Conservation (phyloP, 2,888 invertebrate species). For the Cephus pulcher region DNA sequence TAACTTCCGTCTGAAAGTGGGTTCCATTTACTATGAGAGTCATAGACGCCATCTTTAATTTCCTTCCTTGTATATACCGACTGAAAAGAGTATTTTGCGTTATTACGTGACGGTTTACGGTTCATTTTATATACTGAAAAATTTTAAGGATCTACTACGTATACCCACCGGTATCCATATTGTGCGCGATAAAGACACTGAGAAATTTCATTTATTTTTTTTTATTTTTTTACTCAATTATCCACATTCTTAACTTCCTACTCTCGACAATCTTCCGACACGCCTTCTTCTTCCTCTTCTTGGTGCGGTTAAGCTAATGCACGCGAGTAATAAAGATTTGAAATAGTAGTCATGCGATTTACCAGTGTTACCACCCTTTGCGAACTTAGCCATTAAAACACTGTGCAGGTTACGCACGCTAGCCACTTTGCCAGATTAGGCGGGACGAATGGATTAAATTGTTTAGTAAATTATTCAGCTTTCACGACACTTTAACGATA, state of each 20-base stretch:
- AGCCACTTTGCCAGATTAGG: neutral
- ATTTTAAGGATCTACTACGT: neutral
- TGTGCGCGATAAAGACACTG: neutral
- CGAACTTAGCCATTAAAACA: neutral
- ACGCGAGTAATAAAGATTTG: neutral
- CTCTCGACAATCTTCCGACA: neutral
- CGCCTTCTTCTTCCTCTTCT: neutral
- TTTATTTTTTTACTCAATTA: neutral
- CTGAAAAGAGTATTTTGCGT: neutral
- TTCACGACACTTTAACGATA: neutral
- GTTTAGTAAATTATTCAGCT: neutral
- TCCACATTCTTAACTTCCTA: neutral
- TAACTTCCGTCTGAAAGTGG: conserved; percentile 10
- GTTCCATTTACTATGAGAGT: neutral
- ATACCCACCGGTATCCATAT: neutral
- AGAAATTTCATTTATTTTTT: neutral
- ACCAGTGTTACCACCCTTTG: neutral
- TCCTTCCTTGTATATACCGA: neutral
- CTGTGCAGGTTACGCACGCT: neutral
- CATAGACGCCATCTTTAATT: neutral
- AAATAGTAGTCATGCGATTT: neutral
- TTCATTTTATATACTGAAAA: neutral
- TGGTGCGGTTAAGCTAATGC: neutral
- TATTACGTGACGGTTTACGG: neutral
- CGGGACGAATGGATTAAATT: neutral